Base-by-base conservation (phyloP, 92 coral and sea anemone species). In the Galaxea fascicularis region DNA sequence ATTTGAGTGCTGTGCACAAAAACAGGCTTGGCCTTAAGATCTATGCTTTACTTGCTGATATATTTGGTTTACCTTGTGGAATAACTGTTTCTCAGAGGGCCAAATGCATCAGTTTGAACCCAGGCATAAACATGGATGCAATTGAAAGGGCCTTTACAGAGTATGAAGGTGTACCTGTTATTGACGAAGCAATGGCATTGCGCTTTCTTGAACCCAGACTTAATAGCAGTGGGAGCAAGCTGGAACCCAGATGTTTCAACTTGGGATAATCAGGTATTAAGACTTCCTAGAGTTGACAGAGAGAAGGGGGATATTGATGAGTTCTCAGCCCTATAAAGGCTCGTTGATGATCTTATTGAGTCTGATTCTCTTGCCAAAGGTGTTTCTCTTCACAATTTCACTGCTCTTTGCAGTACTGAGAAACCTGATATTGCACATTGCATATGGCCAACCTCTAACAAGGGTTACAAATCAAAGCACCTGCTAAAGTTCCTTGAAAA, bases 391-490 rank as follows among this genome's bases (percentile, higher is more conserved):
- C 62, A 56, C 20, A 56, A 56, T 56, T 56, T 56, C 20, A 81
- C 77, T 69, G 64, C 29, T 69, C 77, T 81, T 29, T 82, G 62
- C 64, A 70, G 70, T 70, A 70, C 71, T 56, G 31, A 79, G n/a
- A 66, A 79, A 79, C 76, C 78, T 53, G 86, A 81, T 27, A 81
- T 68, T 39, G 66, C 63, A 20, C 78, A 81, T 62, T 69, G 77
- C 1, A 68, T 65, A 6, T 81, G 86, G 86, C 86, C 69, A 27
- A 81, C 68, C 62, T 77, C 77, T 63, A 81, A 81, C 39, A 81
- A 47, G 63, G 86, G 77, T 30, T 80, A 27, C 65, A 80, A 57
- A 31, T 73, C 85, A 21, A 47, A 11, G 29, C 85, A 80, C 64
- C 67, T 80, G 24, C 20, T 62, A 46, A n/a, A n/a, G n/a, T n/a